phyloP scores from a whole-genome alignment of 2,888 invertebrate genomes.

The Magallana nippona region DNA sequence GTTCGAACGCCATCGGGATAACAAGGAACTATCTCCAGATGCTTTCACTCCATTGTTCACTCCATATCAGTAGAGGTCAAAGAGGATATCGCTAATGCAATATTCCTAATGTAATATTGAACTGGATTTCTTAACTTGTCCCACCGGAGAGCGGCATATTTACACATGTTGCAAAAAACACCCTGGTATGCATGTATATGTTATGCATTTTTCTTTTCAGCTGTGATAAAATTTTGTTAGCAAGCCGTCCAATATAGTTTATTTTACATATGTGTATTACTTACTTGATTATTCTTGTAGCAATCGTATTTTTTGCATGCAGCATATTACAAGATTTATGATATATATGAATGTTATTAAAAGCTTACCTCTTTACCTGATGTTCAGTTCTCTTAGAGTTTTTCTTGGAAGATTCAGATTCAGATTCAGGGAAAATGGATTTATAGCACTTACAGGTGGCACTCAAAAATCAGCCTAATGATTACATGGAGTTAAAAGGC shows the following conservation, averaged over 20 bases:
- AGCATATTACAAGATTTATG: conserved; percentile 24
- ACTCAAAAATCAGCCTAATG: too few relatives aligned
- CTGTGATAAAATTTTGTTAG: conserved; percentile 19
- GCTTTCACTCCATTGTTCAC: conserved; percentile 53
- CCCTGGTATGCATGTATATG: background rate
- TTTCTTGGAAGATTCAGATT: too few relatives aligned
- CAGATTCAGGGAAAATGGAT: too few relatives aligned
- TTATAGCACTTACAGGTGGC: too few relatives aligned
- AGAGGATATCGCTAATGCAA: too few relatives aligned
- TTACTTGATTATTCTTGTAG: conserved; percentile 17
- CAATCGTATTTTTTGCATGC: conserved; percentile 22
- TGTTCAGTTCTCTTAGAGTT: background rate
- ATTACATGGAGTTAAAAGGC: too few relatives aligned
- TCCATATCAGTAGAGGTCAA: background rate
- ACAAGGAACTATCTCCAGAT: conserved; percentile 74
- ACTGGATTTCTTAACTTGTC: too few relatives aligned
- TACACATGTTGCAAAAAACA: too few relatives aligned
- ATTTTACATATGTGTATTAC: background rate
- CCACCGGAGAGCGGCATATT: too few relatives aligned
- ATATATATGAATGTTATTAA: conserved; percentile 27
- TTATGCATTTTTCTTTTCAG: background rate
- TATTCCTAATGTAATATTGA: too few relatives aligned
- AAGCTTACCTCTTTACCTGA: background rate
- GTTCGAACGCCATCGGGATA: conserved; percentile 68
- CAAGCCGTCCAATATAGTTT: background rate